phyloP scores from a whole-genome alignment of 2,888 invertebrate genomes.

The Nephrotoma guestfalica region DNA sequence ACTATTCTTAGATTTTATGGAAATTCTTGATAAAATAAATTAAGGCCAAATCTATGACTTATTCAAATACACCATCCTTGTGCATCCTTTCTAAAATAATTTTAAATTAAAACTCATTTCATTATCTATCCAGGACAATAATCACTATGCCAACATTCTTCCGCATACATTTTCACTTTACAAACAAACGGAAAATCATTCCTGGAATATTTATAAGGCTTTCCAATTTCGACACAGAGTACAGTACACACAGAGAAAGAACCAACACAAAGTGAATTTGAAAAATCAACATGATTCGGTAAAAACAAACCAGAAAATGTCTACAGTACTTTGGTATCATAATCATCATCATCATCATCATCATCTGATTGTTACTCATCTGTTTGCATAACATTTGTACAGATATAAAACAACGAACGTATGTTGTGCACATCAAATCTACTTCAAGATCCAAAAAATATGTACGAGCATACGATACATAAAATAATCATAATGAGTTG shows the following conservation, averaged over 20 bases:
- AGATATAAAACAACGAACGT: background rate
- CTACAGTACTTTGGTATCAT: background rate
- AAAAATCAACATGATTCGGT: background rate
- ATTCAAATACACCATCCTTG: too few species aligned
- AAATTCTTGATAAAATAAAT: too few species aligned
- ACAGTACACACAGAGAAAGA: background rate
- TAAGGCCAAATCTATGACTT: too few species aligned
- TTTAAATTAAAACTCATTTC: too few species aligned
- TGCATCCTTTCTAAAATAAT: too few species aligned
- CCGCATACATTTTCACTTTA: background rate
- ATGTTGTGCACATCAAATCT: background rate
- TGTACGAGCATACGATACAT: background rate
- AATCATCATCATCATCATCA: background rate
- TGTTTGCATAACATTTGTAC: background rate
- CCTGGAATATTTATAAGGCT: background rate
- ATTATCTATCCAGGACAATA: too few species aligned
- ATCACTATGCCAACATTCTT: background rate
- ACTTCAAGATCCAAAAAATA: background rate
- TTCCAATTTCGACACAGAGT: background rate
- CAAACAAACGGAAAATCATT: background rate
- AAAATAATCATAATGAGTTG: background rate
- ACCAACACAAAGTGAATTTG: background rate
- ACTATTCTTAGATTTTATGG: too few species aligned
- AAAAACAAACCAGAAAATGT: background rate
- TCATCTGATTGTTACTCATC: background rate